Evolutionary conservation across 2,797 vertebrate genomes (phyloP), one percentile per base, ranked within the genome.

Genomic region (Ctenopoma multispine): DNA sequence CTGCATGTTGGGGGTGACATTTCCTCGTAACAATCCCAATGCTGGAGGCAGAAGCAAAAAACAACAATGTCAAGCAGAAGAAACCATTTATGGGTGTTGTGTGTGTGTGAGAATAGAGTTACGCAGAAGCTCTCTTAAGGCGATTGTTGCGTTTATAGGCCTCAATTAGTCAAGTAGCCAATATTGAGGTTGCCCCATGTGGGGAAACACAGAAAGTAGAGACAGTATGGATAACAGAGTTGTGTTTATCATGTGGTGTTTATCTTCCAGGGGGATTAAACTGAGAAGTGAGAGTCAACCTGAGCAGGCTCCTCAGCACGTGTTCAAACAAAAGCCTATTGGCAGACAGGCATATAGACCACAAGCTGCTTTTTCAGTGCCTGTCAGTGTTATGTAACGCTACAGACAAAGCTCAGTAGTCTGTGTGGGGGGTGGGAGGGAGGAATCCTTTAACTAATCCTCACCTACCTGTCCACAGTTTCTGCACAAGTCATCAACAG

Each of bases 261-360:
- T 56, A 31, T 80, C 50, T 71, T 83, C 69, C 76, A 49, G 62
- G 5, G 71, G 79, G 83, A 80, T 79, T 78, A 75, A 58, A 53
- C 50, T 10, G 49, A 75, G 68, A 67, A 77, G 65, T 41, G 71
- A 73, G 63, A 82, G 75, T 77, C 41, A 88, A 84, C 80, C 87
- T 76, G 87, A 86, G 71, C 69, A 53, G 78, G 55, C 71, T 69
- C 67, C 66, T 69, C 63, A 75, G 84, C 83, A 62, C 66, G 75
- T 83, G 85, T 40, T 72, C 61, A 80, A 81, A 89, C 80, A 90
- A 85, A 83, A 77, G 73, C 54, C 49, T 44, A 77, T 62, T 83
- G 82, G 75, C 86, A 83, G 83, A 75, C 63, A 12, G 31, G 75
- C 68, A 58, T 2, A n/a, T 65, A 83, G 75, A 80, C 69, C 14